Conservation (phyloP, 2,797 vertebrate genomes). For the Danio albolineatus region DNA sequence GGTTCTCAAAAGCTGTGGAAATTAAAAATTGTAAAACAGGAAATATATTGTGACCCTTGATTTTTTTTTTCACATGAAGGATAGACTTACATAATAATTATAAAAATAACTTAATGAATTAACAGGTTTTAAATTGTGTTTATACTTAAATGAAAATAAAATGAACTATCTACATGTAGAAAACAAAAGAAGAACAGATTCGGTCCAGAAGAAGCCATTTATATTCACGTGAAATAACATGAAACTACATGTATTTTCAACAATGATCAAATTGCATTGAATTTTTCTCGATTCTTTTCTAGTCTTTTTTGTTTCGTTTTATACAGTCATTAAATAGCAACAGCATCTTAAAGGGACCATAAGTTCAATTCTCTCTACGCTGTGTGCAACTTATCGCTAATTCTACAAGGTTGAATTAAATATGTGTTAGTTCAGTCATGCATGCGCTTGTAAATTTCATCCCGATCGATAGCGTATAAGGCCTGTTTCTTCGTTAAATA, state of each 20-base stretch:
- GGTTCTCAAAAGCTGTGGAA: too few relatives aligned
- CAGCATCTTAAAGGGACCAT: slow-evolving; percentile 89
- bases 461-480: slow-evolving; percentile 49
- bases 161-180: slow-evolving; percentile 87
- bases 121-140: slow-evolving; percentile 87
- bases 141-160: slow-evolving; percentile 90
- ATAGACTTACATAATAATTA: slow-evolving; percentile 92
- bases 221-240: slow-evolving; percentile 83
- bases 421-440: slow-evolving; percentile 49
- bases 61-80: too few relatives aligned
- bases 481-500: slow-evolving; percentile 70
- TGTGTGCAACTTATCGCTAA: slow-evolving; percentile 39
- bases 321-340: slow-evolving; percentile 70
- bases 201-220: slow-evolving; percentile 81
- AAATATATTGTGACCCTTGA: too few relatives aligned
- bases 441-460: slow-evolving; percentile 17
- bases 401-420: slow-evolving; percentile 58
- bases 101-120: slow-evolving; percentile 94
- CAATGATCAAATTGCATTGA: slow-evolving; percentile 80
- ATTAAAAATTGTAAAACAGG: too few relatives aligned
- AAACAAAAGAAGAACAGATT: slow-evolving; percentile 75
- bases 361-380: slow-evolving; percentile 40
- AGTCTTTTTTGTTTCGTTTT: slow-evolving; percentile 40
- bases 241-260: slow-evolving; percentile 81
- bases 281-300: slow-evolving; percentile 22